These are phyloP conservation scores for Ditula angustiorana DNA, from an alignment of 2,888 invertebrate species.

Conservation along the genomic window DNA sequence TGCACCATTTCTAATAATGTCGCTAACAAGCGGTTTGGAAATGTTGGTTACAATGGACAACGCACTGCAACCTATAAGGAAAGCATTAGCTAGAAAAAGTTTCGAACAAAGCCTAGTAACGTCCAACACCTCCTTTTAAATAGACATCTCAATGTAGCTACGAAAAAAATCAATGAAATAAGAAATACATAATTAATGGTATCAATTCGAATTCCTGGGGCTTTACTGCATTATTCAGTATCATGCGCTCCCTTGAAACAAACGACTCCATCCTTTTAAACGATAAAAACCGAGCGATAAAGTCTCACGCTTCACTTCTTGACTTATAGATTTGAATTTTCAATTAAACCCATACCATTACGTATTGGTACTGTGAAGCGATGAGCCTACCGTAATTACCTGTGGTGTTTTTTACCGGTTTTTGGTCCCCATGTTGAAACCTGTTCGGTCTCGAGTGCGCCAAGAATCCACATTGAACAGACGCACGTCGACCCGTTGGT, in stretches of 20 bases:
- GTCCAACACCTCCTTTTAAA: constrained; percentile 12
- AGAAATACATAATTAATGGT: constrained; percentile 31
- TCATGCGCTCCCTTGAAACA: constrained; percentile 30
- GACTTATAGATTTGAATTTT: constrained; percentile 48
- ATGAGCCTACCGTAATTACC: constrained; percentile 77
- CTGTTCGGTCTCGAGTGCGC: constrained; percentile 76
- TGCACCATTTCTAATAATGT: constrained; percentile 77
- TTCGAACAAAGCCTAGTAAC: constrained; percentile 20
- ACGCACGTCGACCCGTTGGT: constrained; percentile 65
- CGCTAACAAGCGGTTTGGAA: constrained; percentile 66
- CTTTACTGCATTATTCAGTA: constrained; percentile 37
- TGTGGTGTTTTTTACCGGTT: constrained; percentile 80
- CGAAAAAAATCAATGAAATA: constrained; percentile 1
- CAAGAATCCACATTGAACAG: constrained; percentile 73
- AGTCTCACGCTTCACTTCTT: constrained; percentile 41
- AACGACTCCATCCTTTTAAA: constrained; percentile 39
- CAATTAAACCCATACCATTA: constrained; percentile 58
- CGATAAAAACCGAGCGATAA: constrained; percentile 36
- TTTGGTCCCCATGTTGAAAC: constrained; percentile 75
- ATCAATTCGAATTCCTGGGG: constrained; percentile 33
- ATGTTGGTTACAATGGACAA: constrained; percentile 61
- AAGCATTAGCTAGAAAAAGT: constrained; percentile 58
- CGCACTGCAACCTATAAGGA: constrained; percentile 57
- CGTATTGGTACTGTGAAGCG: constrained; percentile 66
- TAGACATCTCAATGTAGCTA: constrained; percentile 24